Percentiles rank a stretch among this genome's conserved stretches.
These are phyloP conservation scores for Spisula subtruncata DNA, from an alignment of 2,888 invertebrate genomes.

Conservation along the genomic window DNA sequence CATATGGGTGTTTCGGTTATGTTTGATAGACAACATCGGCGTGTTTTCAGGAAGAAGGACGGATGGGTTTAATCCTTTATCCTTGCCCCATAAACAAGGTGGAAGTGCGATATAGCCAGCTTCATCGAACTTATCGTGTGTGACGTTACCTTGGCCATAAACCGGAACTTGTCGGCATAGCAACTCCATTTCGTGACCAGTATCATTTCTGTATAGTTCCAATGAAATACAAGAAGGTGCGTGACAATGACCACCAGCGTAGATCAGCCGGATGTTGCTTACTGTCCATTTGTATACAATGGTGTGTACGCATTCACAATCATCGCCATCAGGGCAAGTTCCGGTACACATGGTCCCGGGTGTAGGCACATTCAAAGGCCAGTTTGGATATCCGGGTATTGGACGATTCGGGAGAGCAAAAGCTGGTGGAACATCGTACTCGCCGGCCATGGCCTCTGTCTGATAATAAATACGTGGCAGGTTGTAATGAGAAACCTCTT, in stretches of 20 bases:
- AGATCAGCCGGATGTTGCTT: conserved; percentile 66
- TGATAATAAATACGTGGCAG: conserved; percentile 69
- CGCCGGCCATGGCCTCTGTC: conserved; percentile 70
- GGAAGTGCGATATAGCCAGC: conserved; percentile 64
- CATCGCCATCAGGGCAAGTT: conserved; percentile 62
- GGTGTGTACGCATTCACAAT: conserved; percentile 65
- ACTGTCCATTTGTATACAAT: conserved; percentile 66
- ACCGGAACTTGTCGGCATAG: conserved; percentile 66
- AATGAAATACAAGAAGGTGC: conserved; percentile 68
- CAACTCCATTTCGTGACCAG: conserved; percentile 65
- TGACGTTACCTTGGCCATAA: conserved; percentile 59
- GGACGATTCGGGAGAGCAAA: conserved; percentile 62
- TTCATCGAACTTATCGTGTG: conserved; percentile 63
- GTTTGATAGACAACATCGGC: conserved; percentile 63
- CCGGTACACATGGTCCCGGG: conserved; percentile 68
- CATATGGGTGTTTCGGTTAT: conserved; percentile 64
- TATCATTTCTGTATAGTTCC: conserved; percentile 64
- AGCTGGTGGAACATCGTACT: conserved; percentile 70
- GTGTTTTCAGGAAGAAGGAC: conserved; percentile 64
- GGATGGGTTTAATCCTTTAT: conserved; percentile 63
- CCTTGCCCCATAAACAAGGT: conserved; percentile 69
- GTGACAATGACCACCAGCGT: conserved; percentile 70
- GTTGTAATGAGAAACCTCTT: conserved; percentile 61
- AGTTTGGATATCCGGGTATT: conserved; percentile 67
- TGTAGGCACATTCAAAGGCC: conserved; percentile 62